Evolutionary conservation across 1,140 invertebrate genomes (phyloP).

Genomic region (Heliconius eleuchia): DNA sequence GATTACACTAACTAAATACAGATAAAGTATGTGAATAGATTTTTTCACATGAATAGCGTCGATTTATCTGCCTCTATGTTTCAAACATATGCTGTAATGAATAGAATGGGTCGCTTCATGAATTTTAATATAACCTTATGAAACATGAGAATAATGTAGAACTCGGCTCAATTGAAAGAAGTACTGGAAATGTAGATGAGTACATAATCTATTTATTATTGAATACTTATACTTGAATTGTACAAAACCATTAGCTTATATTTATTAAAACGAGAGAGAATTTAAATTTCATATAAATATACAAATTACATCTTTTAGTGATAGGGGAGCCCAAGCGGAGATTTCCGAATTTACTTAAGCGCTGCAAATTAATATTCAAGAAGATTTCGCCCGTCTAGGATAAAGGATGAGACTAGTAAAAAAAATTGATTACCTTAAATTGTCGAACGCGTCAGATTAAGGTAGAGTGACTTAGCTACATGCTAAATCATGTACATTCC

Average conservation of each 20-base stretch:
- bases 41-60: constrained; percentile 18
- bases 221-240: background rate
- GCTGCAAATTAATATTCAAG: too few species aligned
- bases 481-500: too few species aligned
- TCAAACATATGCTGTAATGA: constrained; percentile 18
- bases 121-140: constrained; percentile 32
- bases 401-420: too few species aligned
- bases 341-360: too few species aligned
- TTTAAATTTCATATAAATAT: background rate
- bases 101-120: constrained; percentile 27
- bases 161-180: background rate
- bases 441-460: too few species aligned
- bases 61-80: constrained; percentile 20
- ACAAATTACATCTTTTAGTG: background rate
- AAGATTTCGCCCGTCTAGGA: too few species aligned
- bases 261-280: background rate
- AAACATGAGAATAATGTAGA: constrained; percentile 25
- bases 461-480: too few species aligned
- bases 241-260: background rate
- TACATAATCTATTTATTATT: background rate
- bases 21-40: constrained; percentile 8
- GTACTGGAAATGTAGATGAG: background rate
- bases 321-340: too few species aligned
- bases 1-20: background rate
- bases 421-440: too few species aligned